These are phyloP conservation scores for Tringa solitaria DNA, from an alignment of 2,113 vertebrate genomes.

Conservation along the genomic window DNA sequence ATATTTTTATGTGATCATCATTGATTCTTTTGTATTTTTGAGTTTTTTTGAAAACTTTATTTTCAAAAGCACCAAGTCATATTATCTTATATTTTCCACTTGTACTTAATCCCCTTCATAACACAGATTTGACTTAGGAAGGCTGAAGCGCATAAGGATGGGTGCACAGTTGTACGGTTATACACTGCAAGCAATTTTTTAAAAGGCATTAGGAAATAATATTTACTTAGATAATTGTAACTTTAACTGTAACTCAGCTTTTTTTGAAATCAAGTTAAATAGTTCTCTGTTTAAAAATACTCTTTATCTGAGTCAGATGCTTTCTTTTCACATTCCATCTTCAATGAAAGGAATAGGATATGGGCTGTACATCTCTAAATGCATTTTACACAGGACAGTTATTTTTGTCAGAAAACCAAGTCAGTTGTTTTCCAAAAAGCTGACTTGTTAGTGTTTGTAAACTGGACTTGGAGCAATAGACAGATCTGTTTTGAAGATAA, in stretches of 20 bases:
- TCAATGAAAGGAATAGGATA: background rate
- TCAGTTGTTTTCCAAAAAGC: background rate
- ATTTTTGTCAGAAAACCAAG: background rate
- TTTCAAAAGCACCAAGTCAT: background rate
- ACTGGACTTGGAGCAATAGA: background rate
- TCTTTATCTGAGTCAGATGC: background rate
- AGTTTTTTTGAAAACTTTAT: background rate
- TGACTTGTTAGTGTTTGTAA: background rate
- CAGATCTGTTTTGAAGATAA: background rate
- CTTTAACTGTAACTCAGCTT: background rate
- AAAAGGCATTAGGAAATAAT: background rate
- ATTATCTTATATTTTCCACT: background rate
- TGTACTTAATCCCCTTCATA: background rate
- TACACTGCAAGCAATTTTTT: background rate
- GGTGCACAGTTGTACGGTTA: background rate
- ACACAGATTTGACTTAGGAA: background rate
- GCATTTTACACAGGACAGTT: background rate
- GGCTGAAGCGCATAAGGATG: background rate
- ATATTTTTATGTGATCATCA: background rate
- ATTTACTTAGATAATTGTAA: background rate
- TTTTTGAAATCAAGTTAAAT: background rate
- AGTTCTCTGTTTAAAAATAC: background rate
- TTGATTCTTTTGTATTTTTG: background rate
- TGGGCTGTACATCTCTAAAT: background rate
- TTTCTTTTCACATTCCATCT: background rate